Percentiles rank a stretch among this genome's conserved stretches.
Conservation (phyloP, 2,888 invertebrate species). For the Mythimna ferrago region DNA sequence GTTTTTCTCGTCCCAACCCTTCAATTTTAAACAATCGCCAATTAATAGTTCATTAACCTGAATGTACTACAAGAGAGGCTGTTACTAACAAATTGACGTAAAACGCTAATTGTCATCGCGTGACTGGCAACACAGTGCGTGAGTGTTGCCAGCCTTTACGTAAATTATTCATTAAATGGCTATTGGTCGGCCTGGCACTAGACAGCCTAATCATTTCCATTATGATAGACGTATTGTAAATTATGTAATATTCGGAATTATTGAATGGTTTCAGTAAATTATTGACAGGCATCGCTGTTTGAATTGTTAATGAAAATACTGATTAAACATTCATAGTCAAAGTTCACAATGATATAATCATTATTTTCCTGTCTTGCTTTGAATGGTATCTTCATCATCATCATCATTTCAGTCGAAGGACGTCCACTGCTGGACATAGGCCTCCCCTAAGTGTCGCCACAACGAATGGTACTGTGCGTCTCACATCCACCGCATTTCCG, state of each 20-base stretch:
- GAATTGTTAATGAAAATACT: conserved; percentile 29
- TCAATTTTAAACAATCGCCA: not conserved
- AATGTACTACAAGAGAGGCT: conserved; percentile 16
- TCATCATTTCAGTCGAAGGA: too few species aligned
- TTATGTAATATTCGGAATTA: conserved; percentile 33
- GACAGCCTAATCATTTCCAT: conserved; percentile 53
- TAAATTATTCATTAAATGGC: conserved; percentile 62
- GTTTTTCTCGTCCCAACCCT: not conserved
- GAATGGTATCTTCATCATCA: not conserved
- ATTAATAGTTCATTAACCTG: conserved; percentile 34
- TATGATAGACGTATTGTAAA: conserved; percentile 49
- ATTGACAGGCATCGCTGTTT: conserved; percentile 5
- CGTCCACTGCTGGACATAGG: too few species aligned
- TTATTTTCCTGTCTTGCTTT: not conserved
- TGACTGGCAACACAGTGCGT: conserved; percentile 52
- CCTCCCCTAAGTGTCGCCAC: too few species aligned
- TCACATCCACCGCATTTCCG: too few species aligned
- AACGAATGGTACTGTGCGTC: too few species aligned
- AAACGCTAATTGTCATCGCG: conserved; percentile 58
- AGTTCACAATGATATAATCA: not conserved
- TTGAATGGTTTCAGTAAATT: conserved; percentile 34
- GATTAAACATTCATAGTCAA: not conserved
- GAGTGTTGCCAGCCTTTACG: conserved; percentile 47
- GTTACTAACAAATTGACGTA: conserved; percentile 47
- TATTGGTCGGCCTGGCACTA: conserved; percentile 47